Base-by-base conservation (phyloP, 1,140 invertebrate species). In the Micrasema longulum region DNA sequence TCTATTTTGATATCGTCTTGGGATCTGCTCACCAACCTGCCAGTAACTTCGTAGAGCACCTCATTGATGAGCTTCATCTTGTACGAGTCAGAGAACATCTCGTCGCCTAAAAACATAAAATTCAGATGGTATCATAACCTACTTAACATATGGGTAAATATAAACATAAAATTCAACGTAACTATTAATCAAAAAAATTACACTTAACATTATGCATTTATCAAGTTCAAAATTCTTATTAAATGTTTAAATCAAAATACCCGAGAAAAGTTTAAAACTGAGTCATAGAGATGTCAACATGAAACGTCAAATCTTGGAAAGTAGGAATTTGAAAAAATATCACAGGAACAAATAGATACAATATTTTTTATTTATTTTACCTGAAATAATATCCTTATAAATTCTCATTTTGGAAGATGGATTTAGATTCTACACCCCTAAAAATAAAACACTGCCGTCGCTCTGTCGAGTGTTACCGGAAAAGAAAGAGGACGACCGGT, bases 31-130 rank as follows among this genome's bases (percentile, higher is more conserved):
- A 96, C 87, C 45, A 94, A 83, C 90, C 90, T 96, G 77, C 96
- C 96, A 80, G 94, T 93, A 31, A 99, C 96, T 90, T 98, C 97
- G 78, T 97, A 99, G 41, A 98, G 80, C 23, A 97, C 95, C 82
- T 97, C 93, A 81, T 98, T 95, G 11, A 98, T 87, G 53, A 98
- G 83, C 82, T 97, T 96, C 70, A 97, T 91, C 86, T 94, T 97
- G 82, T 96, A 97, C n/a, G 94, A 93, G 85, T 99, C 97, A 38
- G 96, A 96, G 87, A 97, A 97, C 92, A 99, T 96, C 86, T 99
- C 97, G 84, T 99, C 97, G 77, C 95, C 95, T 95, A 86, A 81
- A 87, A 88, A 78, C 80, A 81, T 77, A 60, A 69, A 26, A 70
- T 31, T 48, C 23, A 66, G 38, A 26, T 53, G 23, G 18, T 23